A percentile compares a stretch with the other conserved stretches of the same genome.
These are phyloP conservation scores for Coregonus sp. DNA, from an alignment of 2,797 vertebrate genomes.

Conservation along the genomic window DNA sequence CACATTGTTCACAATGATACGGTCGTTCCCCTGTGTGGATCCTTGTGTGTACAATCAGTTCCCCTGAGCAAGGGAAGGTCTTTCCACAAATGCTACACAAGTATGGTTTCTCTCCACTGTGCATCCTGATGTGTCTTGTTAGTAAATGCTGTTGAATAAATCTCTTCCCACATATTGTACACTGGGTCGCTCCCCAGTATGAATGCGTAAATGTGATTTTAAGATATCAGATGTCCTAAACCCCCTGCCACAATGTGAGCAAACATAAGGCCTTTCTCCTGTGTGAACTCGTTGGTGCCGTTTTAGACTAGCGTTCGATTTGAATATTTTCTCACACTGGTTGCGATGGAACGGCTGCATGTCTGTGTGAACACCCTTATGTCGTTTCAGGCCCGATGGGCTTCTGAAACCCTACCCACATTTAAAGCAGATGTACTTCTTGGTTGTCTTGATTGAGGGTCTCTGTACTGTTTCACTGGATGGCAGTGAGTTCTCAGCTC, in stretches of 20 bases:
- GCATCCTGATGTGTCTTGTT: neutral
- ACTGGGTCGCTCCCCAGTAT: conserved; percentile 12
- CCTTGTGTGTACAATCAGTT: conserved; percentile 1
- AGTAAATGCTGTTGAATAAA: neutral
- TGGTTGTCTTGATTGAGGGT: neutral
- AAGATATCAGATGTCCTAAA: neutral
- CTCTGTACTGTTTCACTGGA: neutral
- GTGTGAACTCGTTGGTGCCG: neutral
- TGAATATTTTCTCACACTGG: conserved; percentile 6
- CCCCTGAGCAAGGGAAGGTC: neutral
- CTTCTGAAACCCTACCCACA: conserved; percentile 1
- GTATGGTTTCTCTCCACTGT: conserved; percentile 13
- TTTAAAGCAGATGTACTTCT: neutral
- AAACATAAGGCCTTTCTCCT: conserved; percentile 5
- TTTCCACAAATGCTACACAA: conserved; percentile 13
- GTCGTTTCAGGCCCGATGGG: neutral
- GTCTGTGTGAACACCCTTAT: conserved; percentile 7
- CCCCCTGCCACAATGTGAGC: conserved; percentile 10
- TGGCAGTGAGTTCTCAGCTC: neutral
- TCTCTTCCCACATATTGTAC: conserved; percentile 10
- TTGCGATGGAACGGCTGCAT: neutral
- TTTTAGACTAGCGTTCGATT: neutral
- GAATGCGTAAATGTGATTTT: conserved; percentile 11
- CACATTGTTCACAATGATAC: conserved; percentile 8
- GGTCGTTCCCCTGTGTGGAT: conserved; percentile 5